A percentile compares a stretch with the other conserved stretches of the same genome.
phyloP scores from a whole-genome alignment of 92 coral and sea anemone genomes.

The Montipora capitata region DNA sequence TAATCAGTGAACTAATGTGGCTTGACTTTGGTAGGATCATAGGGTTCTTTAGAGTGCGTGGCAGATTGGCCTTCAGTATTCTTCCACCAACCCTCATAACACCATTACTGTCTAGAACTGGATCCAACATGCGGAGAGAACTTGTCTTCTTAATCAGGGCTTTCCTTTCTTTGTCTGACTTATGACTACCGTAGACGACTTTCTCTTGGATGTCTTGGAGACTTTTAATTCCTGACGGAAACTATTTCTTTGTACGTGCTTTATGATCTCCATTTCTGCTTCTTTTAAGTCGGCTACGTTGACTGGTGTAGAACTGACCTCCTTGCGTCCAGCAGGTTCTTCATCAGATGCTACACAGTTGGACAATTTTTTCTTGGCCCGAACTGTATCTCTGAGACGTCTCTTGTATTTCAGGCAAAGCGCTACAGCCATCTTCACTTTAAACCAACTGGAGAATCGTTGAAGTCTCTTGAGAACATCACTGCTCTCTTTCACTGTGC shows the following conservation, averaged over 20 bases:
- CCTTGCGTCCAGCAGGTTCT: too few species aligned
- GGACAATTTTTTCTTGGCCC: too few species aligned
- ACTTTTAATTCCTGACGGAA: slow-evolving; percentile 62
- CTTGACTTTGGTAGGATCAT: slow-evolving; percentile 70
- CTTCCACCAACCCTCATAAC: slow-evolving; percentile 70
- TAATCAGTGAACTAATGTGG: slow-evolving; percentile 51
- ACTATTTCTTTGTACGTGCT: slow-evolving; percentile 50
- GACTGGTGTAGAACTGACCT: too few species aligned
- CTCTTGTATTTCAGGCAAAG: too few species aligned
- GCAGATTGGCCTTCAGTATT: slow-evolving; percentile 50
- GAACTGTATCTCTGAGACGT: too few species aligned
- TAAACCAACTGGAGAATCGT: too few species aligned
- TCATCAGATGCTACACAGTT: too few species aligned
- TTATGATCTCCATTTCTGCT: slow-evolving; percentile 63
- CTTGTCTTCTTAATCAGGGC: slow-evolving; percentile 63
- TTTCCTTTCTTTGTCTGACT: slow-evolving; percentile 63
- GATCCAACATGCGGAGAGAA: slow-evolving; percentile 49
- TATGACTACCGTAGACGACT: slow-evolving; percentile 39
- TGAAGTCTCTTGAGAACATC: slow-evolving; percentile 54
- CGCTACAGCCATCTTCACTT: too few species aligned
- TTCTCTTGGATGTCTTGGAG: slow-evolving; percentile 54
- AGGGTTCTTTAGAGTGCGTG: slow-evolving; percentile 56
- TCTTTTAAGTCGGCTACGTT: slow-evolving; percentile 54
- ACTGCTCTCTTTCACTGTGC: slow-evolving; percentile 46
- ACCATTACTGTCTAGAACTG: slow-evolving; percentile 63